Base-by-base conservation (phyloP, 2,888 invertebrate species). In the Andrena dorsata region DNA sequence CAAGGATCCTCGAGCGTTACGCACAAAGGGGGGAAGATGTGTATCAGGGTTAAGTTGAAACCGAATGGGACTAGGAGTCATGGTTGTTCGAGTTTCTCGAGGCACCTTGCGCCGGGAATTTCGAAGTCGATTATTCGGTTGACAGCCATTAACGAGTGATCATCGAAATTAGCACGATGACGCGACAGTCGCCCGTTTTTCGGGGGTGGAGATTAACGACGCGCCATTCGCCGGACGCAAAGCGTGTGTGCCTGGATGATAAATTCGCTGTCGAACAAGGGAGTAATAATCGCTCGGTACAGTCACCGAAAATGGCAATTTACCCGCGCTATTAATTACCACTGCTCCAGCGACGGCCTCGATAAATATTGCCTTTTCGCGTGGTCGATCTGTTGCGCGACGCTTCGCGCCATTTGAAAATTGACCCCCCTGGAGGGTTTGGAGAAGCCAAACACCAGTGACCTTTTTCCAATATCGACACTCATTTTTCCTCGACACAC, bases 271-370 rank as follows among this genome's bases (percentile, higher is more conserved):
- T 77, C 80, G 74, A 76, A 78, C 74, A 63, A 60, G 69, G 41
- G 58, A 72, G 80, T 80, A 83, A 88, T 88, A 83, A 87, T 87
- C 86, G 83, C 70, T 20, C 56, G 20, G 60, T 61, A 73, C 69
- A 64, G 66, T 69, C 76, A 73, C 68, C 80, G 84, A 68, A 56
- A 74, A 80, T 35, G 69, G 84, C 74, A 84, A 80, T 85, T 83
- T 83, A 83, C 76, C 71, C 69, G 47, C 13, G 76, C 85, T 86
- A 85, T 85, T 85, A 85, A 85, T 85, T 85, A 85, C 74, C 86
- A 63, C 60, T 63, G 20, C 60, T 26, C 49, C 56, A 13, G n/a
- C 66, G 13, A 51, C 51, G 26, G 35, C 80, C 51, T 58, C 80
- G 76, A 72, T 83, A 77, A 77, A 69, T 72, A 80, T 76, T 23